Evolutionary conservation across 1,140 invertebrate genomes (phyloP), one percentile per base, ranked within the genome.

Genomic region (Drosophila ercepeae): DNA sequence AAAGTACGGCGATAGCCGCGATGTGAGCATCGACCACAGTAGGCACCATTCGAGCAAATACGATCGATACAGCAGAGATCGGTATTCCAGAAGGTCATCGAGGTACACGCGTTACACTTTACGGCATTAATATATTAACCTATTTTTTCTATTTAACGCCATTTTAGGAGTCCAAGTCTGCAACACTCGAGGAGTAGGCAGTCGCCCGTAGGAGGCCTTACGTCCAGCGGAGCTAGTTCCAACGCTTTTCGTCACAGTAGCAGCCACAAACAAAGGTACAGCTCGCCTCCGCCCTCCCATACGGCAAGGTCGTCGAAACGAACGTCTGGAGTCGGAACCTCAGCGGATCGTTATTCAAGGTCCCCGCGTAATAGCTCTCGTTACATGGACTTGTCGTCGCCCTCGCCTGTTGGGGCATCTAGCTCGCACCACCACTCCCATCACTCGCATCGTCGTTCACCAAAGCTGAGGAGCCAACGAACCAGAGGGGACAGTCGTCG

Each of bases 31-130:
- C 44, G 89, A 91, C 27, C 86, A 91, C 32, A 54, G 59, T 25
- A 73, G 89, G 27, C 82, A 89, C 32, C 71, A 89, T 67, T 65
- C 74, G 25, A 64, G 64, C 41, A 89, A 91, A 50, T 89, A 90
- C 53, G 86, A 91, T 42, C 86, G 89, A 4, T 91, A 77, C 45
- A 86, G 72, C 51, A 78, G 79, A 49, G 89, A 90, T 54, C 70
- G 88, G 9, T 90, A 90, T 53, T 69, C 78, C 9, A 69, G 82
- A 42, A 71, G 89, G 13, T 59, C 73, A 21, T 81, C 89, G 4
- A 88, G 74, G 89, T 81, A 72, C 21, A 8, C 0, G 4, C 3
- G 16, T 5, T 23, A 29, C 11, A 4, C 4, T 21, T 14, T 8
- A n/a, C 11, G 34, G 34, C n/a, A 5, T 36, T 14, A 36, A 4